Evolutionary conservation across 2,888 invertebrate species (phyloP).

Genomic region (Limnephilus lunatus): DNA sequence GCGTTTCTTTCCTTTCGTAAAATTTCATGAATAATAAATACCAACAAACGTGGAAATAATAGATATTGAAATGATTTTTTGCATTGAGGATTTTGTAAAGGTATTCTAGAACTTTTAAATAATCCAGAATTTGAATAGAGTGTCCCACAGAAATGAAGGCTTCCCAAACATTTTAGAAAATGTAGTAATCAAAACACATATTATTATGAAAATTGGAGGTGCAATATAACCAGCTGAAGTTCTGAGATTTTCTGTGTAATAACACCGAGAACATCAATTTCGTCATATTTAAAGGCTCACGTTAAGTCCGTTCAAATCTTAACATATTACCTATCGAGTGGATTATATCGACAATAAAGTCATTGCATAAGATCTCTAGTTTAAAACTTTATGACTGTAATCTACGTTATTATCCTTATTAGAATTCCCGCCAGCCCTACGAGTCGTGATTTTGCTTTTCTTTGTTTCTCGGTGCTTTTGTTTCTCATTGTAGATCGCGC

Average conservation of each 20-base stretch:
- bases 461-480: constrained; percentile 55
- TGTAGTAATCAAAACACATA: too few species aligned
- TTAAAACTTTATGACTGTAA: constrained; percentile 31
- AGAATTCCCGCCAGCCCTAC: constrained; percentile 40
- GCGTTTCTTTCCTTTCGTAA: neutral
- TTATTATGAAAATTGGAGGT: too few species aligned
- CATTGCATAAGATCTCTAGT: neutral
- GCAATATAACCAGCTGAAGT: neutral
- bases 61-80: neutral
- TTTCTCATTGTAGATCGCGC: constrained; percentile 53
- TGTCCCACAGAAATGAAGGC: neutral
- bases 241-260: neutral
- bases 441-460: constrained; percentile 58
- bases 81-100: neutral
- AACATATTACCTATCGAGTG: neutral
- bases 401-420: constrained; percentile 12
- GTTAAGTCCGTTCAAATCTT: neutral
- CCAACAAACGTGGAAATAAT: neutral
- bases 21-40: neutral
- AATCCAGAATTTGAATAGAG: neutral
- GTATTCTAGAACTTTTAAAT: neutral
- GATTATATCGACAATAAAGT: neutral
- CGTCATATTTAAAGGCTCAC: neutral
- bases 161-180: neutral
- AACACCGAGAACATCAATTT: neutral